phyloP scores from a whole-genome alignment of 2,113 vertebrate species.

The Pelvicachromis taeniatus region DNA sequence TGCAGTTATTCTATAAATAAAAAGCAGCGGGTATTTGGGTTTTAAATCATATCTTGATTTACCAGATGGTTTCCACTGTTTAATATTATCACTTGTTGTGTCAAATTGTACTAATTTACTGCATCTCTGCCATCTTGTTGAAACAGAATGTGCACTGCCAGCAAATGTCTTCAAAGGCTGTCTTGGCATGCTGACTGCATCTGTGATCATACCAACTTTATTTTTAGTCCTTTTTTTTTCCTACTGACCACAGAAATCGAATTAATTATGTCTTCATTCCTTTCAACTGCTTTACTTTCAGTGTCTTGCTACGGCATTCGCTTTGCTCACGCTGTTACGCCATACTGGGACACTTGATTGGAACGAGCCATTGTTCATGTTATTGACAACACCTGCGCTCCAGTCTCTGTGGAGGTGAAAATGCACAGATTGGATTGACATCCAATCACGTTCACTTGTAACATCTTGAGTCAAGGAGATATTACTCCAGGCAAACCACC shows the following conservation, averaged over 20 bases:
- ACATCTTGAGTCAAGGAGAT: background rate
- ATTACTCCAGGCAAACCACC: background rate
- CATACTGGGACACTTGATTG: background rate
- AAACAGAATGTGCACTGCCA: background rate
- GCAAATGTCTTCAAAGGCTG: background rate
- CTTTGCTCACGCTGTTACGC: background rate
- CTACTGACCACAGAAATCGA: background rate
- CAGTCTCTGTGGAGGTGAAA: background rate
- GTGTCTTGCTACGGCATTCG: background rate
- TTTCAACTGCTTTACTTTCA: background rate
- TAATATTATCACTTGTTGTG: background rate
- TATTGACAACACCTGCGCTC: background rate
- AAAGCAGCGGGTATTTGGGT: background rate
- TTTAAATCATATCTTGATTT: background rate
- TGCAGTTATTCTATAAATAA: background rate
- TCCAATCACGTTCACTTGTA: background rate
- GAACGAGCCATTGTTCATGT: background rate
- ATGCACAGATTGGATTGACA: background rate
- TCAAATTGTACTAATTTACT: background rate
- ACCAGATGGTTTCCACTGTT: background rate
- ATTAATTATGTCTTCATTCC: background rate
- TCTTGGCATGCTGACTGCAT: background rate
- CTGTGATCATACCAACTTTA: background rate
- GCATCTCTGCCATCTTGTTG: background rate
- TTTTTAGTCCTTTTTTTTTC: background rate